Percentiles rank a stretch among this genome's conserved stretches.
These are phyloP conservation scores for Pocillopora meandrina DNA, from an alignment of 92 coral and sea anemone species.

Conservation along the genomic window DNA sequence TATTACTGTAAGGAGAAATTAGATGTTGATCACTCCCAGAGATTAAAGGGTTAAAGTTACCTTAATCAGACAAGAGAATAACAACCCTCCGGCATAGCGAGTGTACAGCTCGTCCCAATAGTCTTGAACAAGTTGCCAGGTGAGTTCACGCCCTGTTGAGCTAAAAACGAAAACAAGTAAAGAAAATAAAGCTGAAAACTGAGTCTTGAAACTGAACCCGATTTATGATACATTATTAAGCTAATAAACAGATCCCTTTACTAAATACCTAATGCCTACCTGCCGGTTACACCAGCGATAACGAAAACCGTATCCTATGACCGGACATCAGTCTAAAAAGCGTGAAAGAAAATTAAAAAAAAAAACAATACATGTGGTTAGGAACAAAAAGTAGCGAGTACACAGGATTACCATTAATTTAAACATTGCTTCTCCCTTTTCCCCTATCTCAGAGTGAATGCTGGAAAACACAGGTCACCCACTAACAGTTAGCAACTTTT, in stretches of 20 bases:
- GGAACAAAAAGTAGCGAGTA: background rate
- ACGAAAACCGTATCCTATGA: constrained; percentile 93
- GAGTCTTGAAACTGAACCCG: background rate
- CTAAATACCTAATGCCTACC: constrained; percentile 40
- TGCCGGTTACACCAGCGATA: constrained; percentile 87
- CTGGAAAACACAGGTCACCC: no score
- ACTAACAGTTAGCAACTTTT: no score
- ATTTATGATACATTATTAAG: no score
- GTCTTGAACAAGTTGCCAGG: constrained; percentile 90
- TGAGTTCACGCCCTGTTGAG: constrained; percentile 80
- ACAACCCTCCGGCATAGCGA: constrained; percentile 88
- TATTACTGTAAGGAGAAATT: no score
- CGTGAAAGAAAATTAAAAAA: background rate
- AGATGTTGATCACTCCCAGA: no score
- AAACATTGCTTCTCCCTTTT: no score
- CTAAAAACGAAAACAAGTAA: constrained; percentile 35
- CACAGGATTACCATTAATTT: no score
- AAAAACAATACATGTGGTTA: background rate
- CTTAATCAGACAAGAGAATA: constrained; percentile 80
- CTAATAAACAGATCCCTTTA: background rate
- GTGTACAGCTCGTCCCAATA: constrained; percentile 72
- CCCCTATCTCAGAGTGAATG: no score
- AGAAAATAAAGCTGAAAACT: no score
- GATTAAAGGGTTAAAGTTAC: constrained; percentile 25
- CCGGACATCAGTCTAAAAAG: constrained; percentile 85